Base-by-base conservation (phyloP, 2,888 invertebrate species). In the Trichopoda pennipes region DNA sequence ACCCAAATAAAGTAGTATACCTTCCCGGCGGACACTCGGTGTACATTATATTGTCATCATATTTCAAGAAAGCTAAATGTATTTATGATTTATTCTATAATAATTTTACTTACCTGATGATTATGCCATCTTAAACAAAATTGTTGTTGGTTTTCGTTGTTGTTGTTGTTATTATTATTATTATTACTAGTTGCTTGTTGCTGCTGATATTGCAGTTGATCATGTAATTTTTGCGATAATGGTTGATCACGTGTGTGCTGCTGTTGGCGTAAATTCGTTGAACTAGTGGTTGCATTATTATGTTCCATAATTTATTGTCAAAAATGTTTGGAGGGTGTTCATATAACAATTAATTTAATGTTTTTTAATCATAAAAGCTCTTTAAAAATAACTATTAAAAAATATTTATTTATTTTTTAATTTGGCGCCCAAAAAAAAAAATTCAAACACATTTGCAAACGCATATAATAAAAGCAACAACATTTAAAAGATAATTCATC, bases 101-200 rank as follows among this genome's bases (percentile, higher is more conserved):
- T 42, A 16, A 16, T 47, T 23, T 7, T 14, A 21, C 38, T 93
- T 92, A 94, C 94, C 93, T 94, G 94, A 91, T 94, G 95, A 91
- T 96, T 96, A 92, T 96, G 96, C 96, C 96, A 96, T 91, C 96
- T 93, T 88, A 96, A 93, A 91, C 96, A 96, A 92, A 96, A 96
- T 91, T 96, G 96, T 91, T 95, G 95, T 80, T 90, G 90, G 81
- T 90, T 88, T 58, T 89, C 90, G 84, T 87, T 89, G 72, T 88
- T 87, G 86, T 81, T 86, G 86, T 74, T 86, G 9, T 49, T 49
- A 85, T 87, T 89, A 72, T 88, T 87, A 86, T 80, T 86, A 86
- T 74, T 86, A 85, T 63, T 87, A 83, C 75, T 60, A 47, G 42
- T 49, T 75, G 80, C 56, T 47, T 85, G 83, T 35, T 38, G 38